A percentile compares a stretch with the other conserved stretches of the same genome.
These are phyloP conservation scores for Lasioglossum morio DNA, from an alignment of 2,888 invertebrate species.

Conservation along the genomic window DNA sequence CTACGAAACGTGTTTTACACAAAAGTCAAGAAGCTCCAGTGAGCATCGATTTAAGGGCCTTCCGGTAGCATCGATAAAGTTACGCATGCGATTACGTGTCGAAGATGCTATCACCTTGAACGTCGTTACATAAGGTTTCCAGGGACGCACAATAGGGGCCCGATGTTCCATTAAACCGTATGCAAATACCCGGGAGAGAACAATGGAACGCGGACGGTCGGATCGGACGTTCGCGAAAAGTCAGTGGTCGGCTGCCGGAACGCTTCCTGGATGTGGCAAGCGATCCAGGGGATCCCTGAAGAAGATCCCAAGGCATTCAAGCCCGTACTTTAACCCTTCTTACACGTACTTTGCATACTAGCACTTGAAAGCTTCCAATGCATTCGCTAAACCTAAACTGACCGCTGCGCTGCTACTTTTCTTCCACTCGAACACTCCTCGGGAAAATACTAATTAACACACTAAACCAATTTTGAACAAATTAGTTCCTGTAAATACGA, in stretches of 20 bases:
- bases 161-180: conserved; percentile 79
- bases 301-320: conserved; percentile 33
- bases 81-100: conserved; percentile 69
- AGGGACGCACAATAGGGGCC: conserved; percentile 72
- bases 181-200: conserved; percentile 73
- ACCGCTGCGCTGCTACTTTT: background rate
- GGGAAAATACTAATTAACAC: background rate
- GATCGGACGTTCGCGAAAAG: conserved; percentile 74
- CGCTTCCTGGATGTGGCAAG: conserved; percentile 71
- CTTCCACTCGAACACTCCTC: background rate
- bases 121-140: conserved; percentile 76
- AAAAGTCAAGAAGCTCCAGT: conserved; percentile 10
- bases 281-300: conserved; percentile 40
- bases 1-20: conserved; percentile 19
- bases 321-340: conserved; percentile 33
- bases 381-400: background rate
- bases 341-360: conserved; percentile 8
- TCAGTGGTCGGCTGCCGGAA: conserved; percentile 67
- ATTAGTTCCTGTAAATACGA: background rate
- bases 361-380: background rate
- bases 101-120: conserved; percentile 68
- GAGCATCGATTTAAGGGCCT: conserved; percentile 44
- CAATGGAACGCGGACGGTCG: conserved; percentile 75
- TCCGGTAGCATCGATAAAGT: conserved; percentile 66
- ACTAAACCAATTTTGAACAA: background rate